Evolutionary conservation across 2,113 vertebrate genomes (phyloP).

Genomic region (Pseudopodoces humilis): DNA sequence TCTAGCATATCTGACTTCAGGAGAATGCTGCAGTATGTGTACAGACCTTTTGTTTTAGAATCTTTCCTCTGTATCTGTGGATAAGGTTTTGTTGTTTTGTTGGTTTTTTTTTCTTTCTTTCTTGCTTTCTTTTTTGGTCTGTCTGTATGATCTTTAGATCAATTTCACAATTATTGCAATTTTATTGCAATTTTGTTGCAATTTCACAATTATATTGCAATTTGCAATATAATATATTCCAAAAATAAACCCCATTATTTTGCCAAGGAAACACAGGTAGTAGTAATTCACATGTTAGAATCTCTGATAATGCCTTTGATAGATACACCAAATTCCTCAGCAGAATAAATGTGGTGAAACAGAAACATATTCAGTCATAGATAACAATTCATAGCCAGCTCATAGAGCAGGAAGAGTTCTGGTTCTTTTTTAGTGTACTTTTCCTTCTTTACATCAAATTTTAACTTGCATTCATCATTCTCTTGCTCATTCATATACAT

Average conservation of each 20-base stretch:
- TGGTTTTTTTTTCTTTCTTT: too few relatives aligned
- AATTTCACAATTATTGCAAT: neutral
- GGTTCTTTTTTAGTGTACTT: neutral
- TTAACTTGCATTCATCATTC: neutral
- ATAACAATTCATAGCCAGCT: neutral
- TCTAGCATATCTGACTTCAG: neutral
- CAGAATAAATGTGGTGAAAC: neutral
- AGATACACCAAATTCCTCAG: neutral
- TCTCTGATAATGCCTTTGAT: neutral
- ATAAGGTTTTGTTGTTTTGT: neutral
- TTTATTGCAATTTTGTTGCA: too few relatives aligned
- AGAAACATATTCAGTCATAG: neutral
- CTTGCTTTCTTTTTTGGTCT: neutral
- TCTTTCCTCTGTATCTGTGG: neutral
- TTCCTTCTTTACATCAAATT: neutral
- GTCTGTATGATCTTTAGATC: neutral
- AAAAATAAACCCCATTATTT: neutral
- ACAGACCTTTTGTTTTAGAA: neutral
- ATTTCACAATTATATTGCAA: too few relatives aligned
- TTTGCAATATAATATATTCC: neutral
- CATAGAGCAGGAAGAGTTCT: neutral
- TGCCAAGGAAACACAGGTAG: neutral
- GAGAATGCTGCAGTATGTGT: neutral
- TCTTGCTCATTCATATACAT: neutral
- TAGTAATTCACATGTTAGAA: neutral